These are phyloP conservation scores for Fragum whitleyi DNA, from an alignment of 2,888 invertebrate species.

Conservation along the genomic window DNA sequence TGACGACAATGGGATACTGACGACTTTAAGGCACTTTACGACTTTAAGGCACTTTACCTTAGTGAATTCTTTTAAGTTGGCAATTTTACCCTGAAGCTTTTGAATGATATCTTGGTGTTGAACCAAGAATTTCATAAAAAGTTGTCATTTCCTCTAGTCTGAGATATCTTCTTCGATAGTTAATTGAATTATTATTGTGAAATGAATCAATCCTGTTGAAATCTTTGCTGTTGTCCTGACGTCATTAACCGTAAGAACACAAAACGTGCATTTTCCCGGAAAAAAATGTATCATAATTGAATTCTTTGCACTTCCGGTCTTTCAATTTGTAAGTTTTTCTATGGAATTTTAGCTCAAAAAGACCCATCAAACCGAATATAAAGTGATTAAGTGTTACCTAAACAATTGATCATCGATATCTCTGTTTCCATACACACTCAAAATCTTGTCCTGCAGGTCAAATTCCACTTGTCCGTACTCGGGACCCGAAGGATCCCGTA, in stretches of 20 bases:
- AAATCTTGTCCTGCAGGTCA: constrained; percentile 75
- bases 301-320: constrained; percentile 30
- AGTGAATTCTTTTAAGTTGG: too few relatives aligned
- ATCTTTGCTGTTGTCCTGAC: too few relatives aligned
- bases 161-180: neutral
- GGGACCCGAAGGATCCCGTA: constrained; percentile 58
- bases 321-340: neutral
- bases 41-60: too few relatives aligned
- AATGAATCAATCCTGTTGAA: too few relatives aligned
- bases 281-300: neutral
- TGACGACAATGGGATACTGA: too few relatives aligned
- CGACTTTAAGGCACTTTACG: too few relatives aligned
- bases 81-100: constrained; percentile 52
- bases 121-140: constrained; percentile 34
- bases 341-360: too few relatives aligned
- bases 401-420: constrained; percentile 73
- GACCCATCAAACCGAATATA: too few relatives aligned
- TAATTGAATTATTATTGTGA: too few relatives aligned
- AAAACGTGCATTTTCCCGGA: constrained; percentile 41
- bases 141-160: neutral
- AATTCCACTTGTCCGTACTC: constrained; percentile 73
- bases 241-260: neutral
- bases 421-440: constrained; percentile 71
- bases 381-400: constrained; percentile 63
- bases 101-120: constrained; percentile 44